Evolutionary conservation across 2,888 invertebrate genomes (phyloP), one percentile per base, ranked within the genome.

Genomic region (Vanessa cardui): DNA sequence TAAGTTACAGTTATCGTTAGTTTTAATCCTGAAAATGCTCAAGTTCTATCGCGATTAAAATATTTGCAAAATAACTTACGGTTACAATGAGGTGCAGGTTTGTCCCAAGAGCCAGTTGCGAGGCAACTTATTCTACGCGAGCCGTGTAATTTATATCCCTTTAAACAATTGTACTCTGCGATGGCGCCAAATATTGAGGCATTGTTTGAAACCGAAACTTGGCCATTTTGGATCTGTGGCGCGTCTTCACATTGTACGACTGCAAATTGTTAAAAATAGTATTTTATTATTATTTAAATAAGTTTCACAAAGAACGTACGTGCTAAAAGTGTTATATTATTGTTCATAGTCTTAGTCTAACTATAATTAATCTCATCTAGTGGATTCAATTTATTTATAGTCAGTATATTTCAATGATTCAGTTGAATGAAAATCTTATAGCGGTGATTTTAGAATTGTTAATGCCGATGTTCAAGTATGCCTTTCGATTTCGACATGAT

Each of bases 71-170:
- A 47, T 62, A 18, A 81, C 88, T 87, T 87, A 94, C 97, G 94
- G 83, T 92, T 93, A 83, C 98, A 98, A 59, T 92, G 93, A 0
- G 98, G 98, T 58, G 96, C 90, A 0, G 94, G 90, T 63, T 95
- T 94, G 81, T 98, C 97, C 94, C 97, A 98, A 69, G 95, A 94
- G 0, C 98, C 98, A 59, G 94, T 95, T 15, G 95, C 94, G 63
- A 96, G 90, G 77, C 98, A 98, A 31, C 94, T 93, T 45, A 97
- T 91, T 60, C 94, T 90, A 18, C 93, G 91, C 1, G 95, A 91
- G 26, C 98, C 98, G 26, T 94, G 91, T 64, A 98, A 87, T 69
- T 91, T 93, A 83, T 94, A 96, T 0, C 96, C 96, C 18, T 94
- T 88, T 1, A 94, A 94, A 80, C 98, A 98, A 7, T 93, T 92